A percentile compares a stretch with the other conserved stretches of the same genome.
phyloP scores from a whole-genome alignment of 2,113 vertebrate species.

The Haliaeetus leucogaster region DNA sequence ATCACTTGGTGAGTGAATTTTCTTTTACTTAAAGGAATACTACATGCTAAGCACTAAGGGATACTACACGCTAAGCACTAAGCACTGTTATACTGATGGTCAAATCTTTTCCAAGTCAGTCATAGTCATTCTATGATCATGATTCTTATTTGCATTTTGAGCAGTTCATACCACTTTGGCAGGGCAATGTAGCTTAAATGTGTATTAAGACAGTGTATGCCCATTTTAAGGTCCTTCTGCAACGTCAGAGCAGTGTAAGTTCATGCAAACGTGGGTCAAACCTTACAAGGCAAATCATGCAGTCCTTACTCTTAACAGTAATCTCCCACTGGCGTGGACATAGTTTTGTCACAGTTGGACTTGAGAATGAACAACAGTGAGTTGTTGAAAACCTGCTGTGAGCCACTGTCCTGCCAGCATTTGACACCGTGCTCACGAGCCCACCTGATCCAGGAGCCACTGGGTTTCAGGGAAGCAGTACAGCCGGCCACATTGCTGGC shows the following conservation, averaged over 20 bases:
- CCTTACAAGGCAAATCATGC: neutral
- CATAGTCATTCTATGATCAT: neutral
- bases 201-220: neutral
- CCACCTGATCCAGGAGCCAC: neutral
- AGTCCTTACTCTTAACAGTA: neutral
- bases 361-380: neutral
- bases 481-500: neutral
- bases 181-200: neutral
- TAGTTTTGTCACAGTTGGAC: neutral
- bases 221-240: neutral
- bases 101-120: constrained; percentile 23
- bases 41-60: constrained; percentile 22
- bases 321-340: neutral
- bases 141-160: neutral
- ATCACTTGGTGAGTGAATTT: constrained; percentile 60
- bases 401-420: neutral
- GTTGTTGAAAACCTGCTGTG: neutral
- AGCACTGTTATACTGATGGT: neutral
- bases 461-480: neutral
- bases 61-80: neutral
- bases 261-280: neutral
- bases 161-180: neutral
- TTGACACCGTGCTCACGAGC: neutral
- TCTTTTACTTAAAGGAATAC: constrained; percentile 45
- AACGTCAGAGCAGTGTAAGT: neutral